These are phyloP conservation scores for Grammomys dolichurus DNA, from an alignment of 2,113 vertebrate species.

Conservation along the genomic window DNA sequence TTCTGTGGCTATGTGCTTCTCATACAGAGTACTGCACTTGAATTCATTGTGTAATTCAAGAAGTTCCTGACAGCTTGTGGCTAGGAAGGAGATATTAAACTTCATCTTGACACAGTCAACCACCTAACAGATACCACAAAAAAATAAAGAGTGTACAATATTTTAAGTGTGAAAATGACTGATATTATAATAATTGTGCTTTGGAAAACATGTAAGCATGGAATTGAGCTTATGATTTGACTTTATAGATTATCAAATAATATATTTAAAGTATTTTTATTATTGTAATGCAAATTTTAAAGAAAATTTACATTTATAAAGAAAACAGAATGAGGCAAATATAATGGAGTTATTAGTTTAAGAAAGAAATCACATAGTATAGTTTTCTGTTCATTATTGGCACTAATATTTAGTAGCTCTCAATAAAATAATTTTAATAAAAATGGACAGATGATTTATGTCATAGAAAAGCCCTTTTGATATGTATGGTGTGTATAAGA, in stretches of 20 bases:
- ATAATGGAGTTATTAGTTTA: neutral
- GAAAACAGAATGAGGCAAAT: neutral
- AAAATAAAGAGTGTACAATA: neutral
- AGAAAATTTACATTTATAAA: neutral
- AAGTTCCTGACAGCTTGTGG: neutral
- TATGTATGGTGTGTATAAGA: neutral
- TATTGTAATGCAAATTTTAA: neutral
- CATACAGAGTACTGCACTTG: neutral
- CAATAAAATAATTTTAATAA: neutral
- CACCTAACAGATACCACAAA: neutral
- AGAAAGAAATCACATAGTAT: neutral
- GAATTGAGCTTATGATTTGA: neutral
- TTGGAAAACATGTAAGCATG: neutral
- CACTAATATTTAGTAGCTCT: neutral
- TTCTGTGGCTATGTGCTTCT: neutral
- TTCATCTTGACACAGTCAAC: neutral
- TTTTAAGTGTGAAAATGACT: slow-evolving; percentile 20
- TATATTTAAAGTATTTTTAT: slow-evolving; percentile 16
- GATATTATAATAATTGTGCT: neutral
- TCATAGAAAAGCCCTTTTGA: neutral
- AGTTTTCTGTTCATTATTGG: neutral
- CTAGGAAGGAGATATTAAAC: neutral
- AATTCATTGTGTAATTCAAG: neutral
- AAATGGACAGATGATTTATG: neutral
- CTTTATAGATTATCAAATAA: neutral